These are phyloP conservation scores for Candidula unifasciata DNA, from an alignment of 2,888 invertebrate genomes.

Conservation along the genomic window DNA sequence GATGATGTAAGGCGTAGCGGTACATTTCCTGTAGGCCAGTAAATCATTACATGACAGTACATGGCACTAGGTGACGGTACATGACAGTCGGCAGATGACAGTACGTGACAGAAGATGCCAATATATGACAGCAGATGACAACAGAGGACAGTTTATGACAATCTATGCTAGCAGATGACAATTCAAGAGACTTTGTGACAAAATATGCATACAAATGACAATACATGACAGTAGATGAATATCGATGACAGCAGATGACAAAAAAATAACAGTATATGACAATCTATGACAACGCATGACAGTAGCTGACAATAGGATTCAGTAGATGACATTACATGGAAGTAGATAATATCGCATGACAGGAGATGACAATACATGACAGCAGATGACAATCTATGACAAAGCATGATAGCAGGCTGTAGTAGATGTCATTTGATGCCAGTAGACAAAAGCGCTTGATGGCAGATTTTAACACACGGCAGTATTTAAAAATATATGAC, in stretches of 20 bases:
- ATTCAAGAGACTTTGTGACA: too few species aligned
- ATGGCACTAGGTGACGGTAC: not conserved
- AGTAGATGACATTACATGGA: not conserved
- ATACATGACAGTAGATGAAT: not conserved
- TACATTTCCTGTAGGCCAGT: constrained; percentile 91
- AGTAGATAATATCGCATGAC: not conserved
- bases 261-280: not conserved
- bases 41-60: not conserved
- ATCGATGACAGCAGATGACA: not conserved
- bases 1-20: constrained; percentile 96
- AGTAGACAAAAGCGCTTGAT: too few species aligned
- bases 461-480: too few species aligned
- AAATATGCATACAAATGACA: too few species aligned
- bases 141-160: not conserved
- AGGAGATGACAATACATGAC: not conserved
- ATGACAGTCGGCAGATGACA: not conserved
- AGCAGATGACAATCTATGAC: too few species aligned
- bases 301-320: not conserved
- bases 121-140: too few species aligned
- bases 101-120: too few species aligned
- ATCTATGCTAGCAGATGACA: not conserved
- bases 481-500: too few species aligned
- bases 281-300: not conserved
- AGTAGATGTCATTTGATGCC: too few species aligned
- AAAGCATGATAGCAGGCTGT: too few species aligned